These are phyloP conservation scores for Antechinus flavipes DNA, from an alignment of 2,113 vertebrate genomes.

Conservation along the genomic window DNA sequence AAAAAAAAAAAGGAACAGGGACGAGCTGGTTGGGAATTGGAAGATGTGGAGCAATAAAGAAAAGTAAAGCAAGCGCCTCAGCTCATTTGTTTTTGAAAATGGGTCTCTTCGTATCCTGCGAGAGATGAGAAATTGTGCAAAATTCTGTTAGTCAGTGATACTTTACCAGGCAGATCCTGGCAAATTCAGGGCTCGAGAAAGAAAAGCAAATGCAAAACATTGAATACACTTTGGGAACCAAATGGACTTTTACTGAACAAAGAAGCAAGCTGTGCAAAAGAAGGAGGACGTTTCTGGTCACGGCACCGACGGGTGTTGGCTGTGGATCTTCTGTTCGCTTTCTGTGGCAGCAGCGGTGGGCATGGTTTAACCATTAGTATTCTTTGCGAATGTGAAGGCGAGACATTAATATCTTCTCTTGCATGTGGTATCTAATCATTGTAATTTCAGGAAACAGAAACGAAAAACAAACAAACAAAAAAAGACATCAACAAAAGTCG, in stretches of 20 bases:
- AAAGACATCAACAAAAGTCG: constrained; percentile 86
- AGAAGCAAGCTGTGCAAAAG: constrained; percentile 79
- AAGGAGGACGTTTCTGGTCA: constrained; percentile 75
- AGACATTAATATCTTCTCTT: constrained; percentile 85
- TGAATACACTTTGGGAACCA: constrained; percentile 87
- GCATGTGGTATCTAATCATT: constrained; percentile 90
- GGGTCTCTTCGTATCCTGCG: constrained; percentile 87
- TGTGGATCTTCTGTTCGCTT: constrained; percentile 75
- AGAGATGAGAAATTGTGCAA: constrained; percentile 90
- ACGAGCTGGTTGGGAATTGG: constrained; percentile 62
- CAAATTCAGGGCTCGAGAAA: constrained; percentile 92
- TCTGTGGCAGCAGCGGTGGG: constrained; percentile 87
- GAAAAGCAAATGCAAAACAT: constrained; percentile 59
- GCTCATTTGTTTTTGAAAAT: constrained; percentile 78
- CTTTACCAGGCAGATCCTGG: constrained; percentile 83
- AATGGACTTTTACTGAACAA: constrained; percentile 87
- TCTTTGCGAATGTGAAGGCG: constrained; percentile 89
- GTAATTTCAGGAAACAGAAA: constrained; percentile 99
- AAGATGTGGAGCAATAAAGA: constrained; percentile 90
- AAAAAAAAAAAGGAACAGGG: constrained; percentile 52
- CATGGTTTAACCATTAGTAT: constrained; percentile 89
- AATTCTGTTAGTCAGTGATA: constrained; percentile 98
- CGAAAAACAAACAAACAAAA: constrained; percentile 29
- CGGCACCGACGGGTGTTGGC: constrained; percentile 76
- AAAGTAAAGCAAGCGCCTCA: constrained; percentile 83